phyloP scores from a whole-genome alignment of 1,140 invertebrate genomes.

The Hirudo medicinalis region DNA sequence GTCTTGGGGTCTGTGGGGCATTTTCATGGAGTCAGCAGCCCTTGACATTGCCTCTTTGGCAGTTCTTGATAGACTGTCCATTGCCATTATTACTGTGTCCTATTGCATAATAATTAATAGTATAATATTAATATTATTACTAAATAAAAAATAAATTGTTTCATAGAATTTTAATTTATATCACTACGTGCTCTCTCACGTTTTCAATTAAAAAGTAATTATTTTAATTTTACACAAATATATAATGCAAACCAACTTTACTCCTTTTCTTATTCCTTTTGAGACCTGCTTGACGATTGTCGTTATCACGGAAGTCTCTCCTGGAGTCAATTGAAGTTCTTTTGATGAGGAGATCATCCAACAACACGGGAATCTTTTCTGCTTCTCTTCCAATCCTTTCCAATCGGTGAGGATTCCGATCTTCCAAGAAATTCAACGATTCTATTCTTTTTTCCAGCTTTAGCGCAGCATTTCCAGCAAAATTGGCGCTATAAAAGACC shows the following conservation, averaged over 20 bases:
- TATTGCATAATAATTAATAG: too few relatives aligned
- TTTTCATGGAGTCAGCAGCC: slow-evolving; percentile 2
- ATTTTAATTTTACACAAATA: not conserved
- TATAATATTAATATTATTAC: too few relatives aligned
- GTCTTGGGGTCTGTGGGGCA: slow-evolving; percentile 20
- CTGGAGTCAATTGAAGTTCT: not conserved
- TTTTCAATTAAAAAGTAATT: too few relatives aligned
- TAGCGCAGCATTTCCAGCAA: too few relatives aligned
- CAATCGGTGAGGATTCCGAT: not conserved
- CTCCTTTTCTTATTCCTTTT: not conserved
- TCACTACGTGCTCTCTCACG: too few relatives aligned
- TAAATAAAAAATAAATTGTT: too few relatives aligned
- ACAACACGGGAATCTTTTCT: not conserved
- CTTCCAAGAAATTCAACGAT: too few relatives aligned
- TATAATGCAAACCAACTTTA: not conserved
- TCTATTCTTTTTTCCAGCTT: too few relatives aligned
- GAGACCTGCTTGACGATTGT: not conserved
- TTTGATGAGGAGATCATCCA: not conserved
- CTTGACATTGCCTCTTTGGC: not conserved
- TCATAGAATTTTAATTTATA: too few relatives aligned
- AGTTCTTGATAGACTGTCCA: not conserved
- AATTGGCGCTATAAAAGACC: not conserved
- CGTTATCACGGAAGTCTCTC: not conserved
- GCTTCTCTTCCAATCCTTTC: not conserved
- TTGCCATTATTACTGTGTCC: slow-evolving; percentile 9